Base-by-base conservation (phyloP, 2,797 vertebrate species). In the Protonibea diacanthus region DNA sequence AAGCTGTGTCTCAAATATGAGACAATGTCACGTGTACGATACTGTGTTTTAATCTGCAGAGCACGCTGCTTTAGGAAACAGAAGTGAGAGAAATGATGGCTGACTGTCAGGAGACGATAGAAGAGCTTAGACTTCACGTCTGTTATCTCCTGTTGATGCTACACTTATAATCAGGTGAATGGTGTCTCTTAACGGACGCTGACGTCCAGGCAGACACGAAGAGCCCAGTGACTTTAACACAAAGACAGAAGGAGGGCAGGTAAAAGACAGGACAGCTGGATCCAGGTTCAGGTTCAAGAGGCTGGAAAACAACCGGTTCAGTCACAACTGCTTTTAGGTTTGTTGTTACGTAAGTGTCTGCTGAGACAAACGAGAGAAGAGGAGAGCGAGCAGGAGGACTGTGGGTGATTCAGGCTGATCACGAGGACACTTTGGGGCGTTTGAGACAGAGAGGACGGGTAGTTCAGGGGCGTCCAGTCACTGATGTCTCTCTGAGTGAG, bases 401-500 rank as follows among this genome's bases (percentile, higher is more conserved):
- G 42, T 62, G 42, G 44, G 69, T 72, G 64, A 77, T 56, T 73
- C 71, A 47, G 76, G 63, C 56, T 15, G 48, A 76, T 76, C 42
- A 55, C 53, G 61, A 57, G 64, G 61, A 73, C 56, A 58, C 57
- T 60, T 7, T 21, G 60, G 33, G 18, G 27, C 57, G 61, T 13
- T 8, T 20, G 56, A 59, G 75, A 47, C 27, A 5, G 18, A 25
- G 59, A 60, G 44, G 51, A 40, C 62, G 25, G 21, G 33, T 33
- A 33, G 71, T 62, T 84, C 68, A 55, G 69, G 75, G 72, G 51
- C 33, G 44, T 52, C 33, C 33, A 33, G 33, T 53, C 25, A 4
- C 74, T 40, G 47, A 65, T 27, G 78, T 83, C 66, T 74, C 68
- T 66, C 38, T 70, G 76, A 72, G 74, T 53, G 71, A 76, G 67